Evolutionary conservation across 2,888 invertebrate species (phyloP), one percentile per base, ranked within the genome.

Genomic region (Andrena camellia): DNA sequence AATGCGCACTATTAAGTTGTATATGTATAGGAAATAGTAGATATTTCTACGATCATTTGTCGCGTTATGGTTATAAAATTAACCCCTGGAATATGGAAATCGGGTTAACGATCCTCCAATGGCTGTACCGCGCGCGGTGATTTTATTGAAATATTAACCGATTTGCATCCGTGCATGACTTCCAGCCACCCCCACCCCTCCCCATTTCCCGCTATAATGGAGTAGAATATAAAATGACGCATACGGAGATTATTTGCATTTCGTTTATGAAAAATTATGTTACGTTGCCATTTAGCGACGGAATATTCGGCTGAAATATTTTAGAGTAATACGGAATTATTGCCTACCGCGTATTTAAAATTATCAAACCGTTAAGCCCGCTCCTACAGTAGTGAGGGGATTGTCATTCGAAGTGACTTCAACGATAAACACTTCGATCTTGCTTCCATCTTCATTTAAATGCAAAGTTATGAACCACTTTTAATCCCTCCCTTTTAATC

Each of bases 131-230:
- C 42, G 67, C 63, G 31, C 68, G 68, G 63, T 42, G 72, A 78
- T 81, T 81, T 78, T 68, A 78, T 78, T 72, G 78, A 78, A 81
- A 81, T 81, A 81, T 81, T 81, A 78, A 78, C 72, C 81, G 67
- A 81, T 81, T 81, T 78, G 78, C 68, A 81, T 78, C 63, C 35
- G 20, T 8, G 72, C 50, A 48, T 52, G 60, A 48, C 42, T 67
- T 54, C n/a, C 62, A 13, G 60, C 4, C 5, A 23, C 42, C 5
- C 10, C 52, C 33, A 4, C 20, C 54, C 17, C 35, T 33, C 35
- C 23, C 20, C 35, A 23, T n/a, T 17, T 67, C 31, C 54, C 52
- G 20, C 33, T 29, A 50, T 64, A 57, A 68, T 63, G 67, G 57
- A 26, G 23, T 35, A 8, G 72, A 68, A 69, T 64, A 57, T 68